A percentile compares a stretch with the other conserved stretches of the same genome.
These are phyloP conservation scores for Gasterosteus aculeatus DNA, from an alignment of 2,113 vertebrate species.

Conservation along the genomic window DNA sequence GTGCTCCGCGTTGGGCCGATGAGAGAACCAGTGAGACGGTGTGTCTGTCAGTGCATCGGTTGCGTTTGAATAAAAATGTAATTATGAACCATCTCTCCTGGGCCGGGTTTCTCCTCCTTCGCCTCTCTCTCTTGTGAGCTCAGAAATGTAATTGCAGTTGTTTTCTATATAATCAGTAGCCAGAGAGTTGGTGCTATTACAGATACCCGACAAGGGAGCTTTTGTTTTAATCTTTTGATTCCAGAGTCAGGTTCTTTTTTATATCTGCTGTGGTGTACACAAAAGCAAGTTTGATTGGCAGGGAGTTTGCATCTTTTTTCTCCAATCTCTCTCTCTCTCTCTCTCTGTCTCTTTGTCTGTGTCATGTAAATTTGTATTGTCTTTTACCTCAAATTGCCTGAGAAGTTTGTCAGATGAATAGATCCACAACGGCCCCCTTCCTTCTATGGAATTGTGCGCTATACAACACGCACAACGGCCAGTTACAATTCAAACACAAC, in stretches of 20 bases:
- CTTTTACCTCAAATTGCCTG: conserved; percentile 78
- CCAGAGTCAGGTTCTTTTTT: conserved; percentile 76
- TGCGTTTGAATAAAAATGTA: conserved; percentile 67
- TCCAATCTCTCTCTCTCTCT: neutral
- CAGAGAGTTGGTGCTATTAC: conserved; percentile 62
- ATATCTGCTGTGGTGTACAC: conserved; percentile 69
- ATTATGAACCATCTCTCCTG: conserved; percentile 78
- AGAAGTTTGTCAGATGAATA: conserved; percentile 80
- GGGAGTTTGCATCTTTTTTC: conserved; percentile 62
- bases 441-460: conserved; percentile 58
- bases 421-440: conserved; percentile 49
- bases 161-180: conserved; percentile 76
- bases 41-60: conserved; percentile 58
- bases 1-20: conserved; percentile 44
- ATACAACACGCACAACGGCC: conserved; percentile 44
- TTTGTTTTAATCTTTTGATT: conserved; percentile 82
- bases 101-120: conserved; percentile 64
- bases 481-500: conserved; percentile 71
- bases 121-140: conserved; percentile 67
- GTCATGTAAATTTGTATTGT: conserved; percentile 80
- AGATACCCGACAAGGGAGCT: conserved; percentile 69
- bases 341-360: conserved; percentile 47
- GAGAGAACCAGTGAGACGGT: conserved; percentile 51
- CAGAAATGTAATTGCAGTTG: conserved; percentile 77
- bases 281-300: conserved; percentile 80